Base-by-base conservation (phyloP, 2,888 invertebrate genomes). In the Thyatira batis region DNA sequence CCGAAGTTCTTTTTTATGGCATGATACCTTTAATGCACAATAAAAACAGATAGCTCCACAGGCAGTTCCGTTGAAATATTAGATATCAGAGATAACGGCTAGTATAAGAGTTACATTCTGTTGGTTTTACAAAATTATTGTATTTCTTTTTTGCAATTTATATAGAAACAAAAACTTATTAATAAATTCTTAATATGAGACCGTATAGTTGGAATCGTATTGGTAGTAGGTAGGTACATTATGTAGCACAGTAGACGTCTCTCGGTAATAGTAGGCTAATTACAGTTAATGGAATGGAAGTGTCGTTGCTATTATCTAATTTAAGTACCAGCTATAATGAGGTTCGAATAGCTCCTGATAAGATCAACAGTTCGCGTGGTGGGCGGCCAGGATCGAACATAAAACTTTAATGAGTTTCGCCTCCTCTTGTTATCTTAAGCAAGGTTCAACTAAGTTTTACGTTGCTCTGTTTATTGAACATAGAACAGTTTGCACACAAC, bases 391-490 rank as follows among this genome's bases (percentile, higher is more conserved):
- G 64, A 67, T 69, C 68, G 75, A 85, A 81, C 84, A 84, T 87
- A 86, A 88, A 89, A 89, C 84, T 89, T 90, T 84, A 88, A 90
- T 87, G 87, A 89, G 85, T 88, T 88, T 87, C 69, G 74, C 79
- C 80, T 81, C 82, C 71, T 80, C 81, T 85, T 86, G 87, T 86
- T 89, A 86, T 87, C 85, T 84, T 80, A 78, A 80, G 72, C 73
- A 74, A 78, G 78, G 76, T 85, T 81, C 70, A 74, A 67, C 72
- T 67, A 83, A 84, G 77, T 85, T 83, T 73, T 64, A 70, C 78
- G 75, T 78, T 81, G 78, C 79, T 82, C 82, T 84, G 80, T 85
- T 85, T 86, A 84, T 81, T 80, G 79, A 84, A 82, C 75, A 75
- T 69, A 75, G 78, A 71, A 73, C 76, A 75, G 73, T 80, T 78